Evolutionary conservation across 2,888 invertebrate species (phyloP), one percentile per base, ranked within the genome.

Genomic region (Andrena minutula): DNA sequence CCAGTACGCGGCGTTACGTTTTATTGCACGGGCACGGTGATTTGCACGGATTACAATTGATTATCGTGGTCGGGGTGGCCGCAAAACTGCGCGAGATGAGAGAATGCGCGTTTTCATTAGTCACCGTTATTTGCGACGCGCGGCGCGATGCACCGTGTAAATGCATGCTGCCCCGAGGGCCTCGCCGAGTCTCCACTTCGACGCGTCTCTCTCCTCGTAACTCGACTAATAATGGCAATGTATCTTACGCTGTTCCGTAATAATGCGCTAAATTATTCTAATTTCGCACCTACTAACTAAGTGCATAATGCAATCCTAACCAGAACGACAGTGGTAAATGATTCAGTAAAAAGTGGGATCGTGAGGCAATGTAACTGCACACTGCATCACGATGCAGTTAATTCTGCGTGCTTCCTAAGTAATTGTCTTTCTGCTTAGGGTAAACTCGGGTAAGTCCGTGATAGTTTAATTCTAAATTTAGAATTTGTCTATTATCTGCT

Each of bases 101-200:
- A 72, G 78, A 74, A 80, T 70, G 75, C 86, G 76, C 71, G 78
- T 86, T 87, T 87, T 87, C 87, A 85, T 87, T 86, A 86, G 87
- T 87, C 86, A 87, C 87, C 84, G 82, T 86, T 87, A 87, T 87
- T 88, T 86, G 84, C 77, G 83, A 85, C 85, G 85, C 79, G 77
- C 71, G 76, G 78, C 79, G 60, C 75, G 75, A 84, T 84, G 75
- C 84, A 77, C 74, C 84, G 75, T 79, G 84, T 73, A 83, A 85
- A 87, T 86, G 86, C 86, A 83, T 41, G 70, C 66, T 71, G 82
- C 83, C 83, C 66, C 61, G 60, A 63, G 74, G 82, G 65, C 35
- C 56, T 74, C 49, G 47, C 23, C 70, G 66, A 61, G 73, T 53
- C 66, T 64, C 72, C 58, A 10, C 72, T 60, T 58, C 79, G 69